These are phyloP conservation scores for Nomia melanderi DNA, from an alignment of 1,140 invertebrate species.

Conservation along the genomic window DNA sequence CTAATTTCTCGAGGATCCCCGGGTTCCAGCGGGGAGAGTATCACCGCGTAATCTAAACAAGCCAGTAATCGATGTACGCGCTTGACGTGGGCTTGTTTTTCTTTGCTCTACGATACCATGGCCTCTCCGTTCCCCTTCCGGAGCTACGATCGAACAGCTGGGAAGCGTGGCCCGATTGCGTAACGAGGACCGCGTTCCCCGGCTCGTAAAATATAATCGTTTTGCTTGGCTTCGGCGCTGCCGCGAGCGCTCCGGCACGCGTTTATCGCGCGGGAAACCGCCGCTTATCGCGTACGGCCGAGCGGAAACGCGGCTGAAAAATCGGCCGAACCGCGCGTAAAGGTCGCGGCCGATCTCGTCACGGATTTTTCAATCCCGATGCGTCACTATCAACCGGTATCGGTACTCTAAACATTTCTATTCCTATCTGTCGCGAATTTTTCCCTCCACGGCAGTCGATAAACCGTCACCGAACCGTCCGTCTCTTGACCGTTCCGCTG, in stretches of 20 bases:
- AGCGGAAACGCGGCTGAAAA: constrained; percentile 53
- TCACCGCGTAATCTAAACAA: constrained; percentile 34
- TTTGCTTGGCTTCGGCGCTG: constrained; percentile 15
- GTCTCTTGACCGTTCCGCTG: background rate
- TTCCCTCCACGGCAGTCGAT: background rate
- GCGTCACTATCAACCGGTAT: constrained; percentile 52
- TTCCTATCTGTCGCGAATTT: constrained; percentile 1
- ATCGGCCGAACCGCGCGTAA: constrained; percentile 45
- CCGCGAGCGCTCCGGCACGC: background rate
- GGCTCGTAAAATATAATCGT: constrained; percentile 55
- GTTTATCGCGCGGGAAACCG: constrained; percentile 22
- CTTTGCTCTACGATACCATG: constrained; percentile 40
- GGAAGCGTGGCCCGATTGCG: constrained; percentile 68
- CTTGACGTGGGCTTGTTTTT: constrained; percentile 43
- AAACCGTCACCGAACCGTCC: background rate
- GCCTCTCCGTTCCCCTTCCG: constrained; percentile 12
- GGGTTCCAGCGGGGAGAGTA: background rate
- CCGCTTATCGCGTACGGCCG: constrained; percentile 25
- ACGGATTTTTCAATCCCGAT: constrained; percentile 62
- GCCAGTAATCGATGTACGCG: constrained; percentile 37
- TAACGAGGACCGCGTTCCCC: constrained; percentile 62
- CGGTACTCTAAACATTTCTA: background rate
- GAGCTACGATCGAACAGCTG: constrained; percentile 65
- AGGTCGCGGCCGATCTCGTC: constrained; percentile 40
- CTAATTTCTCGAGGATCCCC: constrained; percentile 13